phyloP scores from a whole-genome alignment of 2,113 vertebrate genomes.

The Calyptommatus sinebrachiatus region DNA sequence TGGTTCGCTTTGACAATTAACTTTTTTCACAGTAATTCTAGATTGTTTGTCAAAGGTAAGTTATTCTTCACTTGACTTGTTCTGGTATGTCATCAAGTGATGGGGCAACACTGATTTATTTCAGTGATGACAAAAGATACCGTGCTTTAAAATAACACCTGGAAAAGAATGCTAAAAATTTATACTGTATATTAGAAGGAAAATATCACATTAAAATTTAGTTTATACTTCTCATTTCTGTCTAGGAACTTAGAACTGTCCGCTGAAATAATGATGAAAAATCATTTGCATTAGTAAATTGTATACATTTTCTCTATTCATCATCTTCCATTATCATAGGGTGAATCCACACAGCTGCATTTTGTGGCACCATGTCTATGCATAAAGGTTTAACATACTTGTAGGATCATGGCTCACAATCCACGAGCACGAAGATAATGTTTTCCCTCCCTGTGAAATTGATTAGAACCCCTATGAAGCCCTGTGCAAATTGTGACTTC shows the following conservation, averaged over 20 bases:
- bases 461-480: too few relatives aligned
- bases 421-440: too few relatives aligned
- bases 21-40: constrained; percentile 7
- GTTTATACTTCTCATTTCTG: neutral
- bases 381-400: too few relatives aligned
- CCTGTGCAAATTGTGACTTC: too few relatives aligned
- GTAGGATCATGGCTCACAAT: too few relatives aligned
- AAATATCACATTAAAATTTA: constrained; percentile 2
- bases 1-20: constrained; percentile 9
- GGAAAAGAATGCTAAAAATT: neutral
- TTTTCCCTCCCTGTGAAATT: too few relatives aligned
- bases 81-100: too few relatives aligned
- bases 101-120: neutral
- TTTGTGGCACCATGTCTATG: too few relatives aligned
- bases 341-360: too few relatives aligned
- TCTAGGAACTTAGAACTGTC: neutral
- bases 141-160: neutral
- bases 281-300: neutral
- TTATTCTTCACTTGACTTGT: neutral
- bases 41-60: neutral
- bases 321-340: constrained; percentile 2
- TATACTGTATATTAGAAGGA: neutral
- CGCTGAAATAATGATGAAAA: neutral
- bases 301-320: neutral
- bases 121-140: neutral